These are phyloP conservation scores for Drosophila planitibia DNA, from an alignment of 2,888 invertebrate genomes.

Conservation along the genomic window DNA sequence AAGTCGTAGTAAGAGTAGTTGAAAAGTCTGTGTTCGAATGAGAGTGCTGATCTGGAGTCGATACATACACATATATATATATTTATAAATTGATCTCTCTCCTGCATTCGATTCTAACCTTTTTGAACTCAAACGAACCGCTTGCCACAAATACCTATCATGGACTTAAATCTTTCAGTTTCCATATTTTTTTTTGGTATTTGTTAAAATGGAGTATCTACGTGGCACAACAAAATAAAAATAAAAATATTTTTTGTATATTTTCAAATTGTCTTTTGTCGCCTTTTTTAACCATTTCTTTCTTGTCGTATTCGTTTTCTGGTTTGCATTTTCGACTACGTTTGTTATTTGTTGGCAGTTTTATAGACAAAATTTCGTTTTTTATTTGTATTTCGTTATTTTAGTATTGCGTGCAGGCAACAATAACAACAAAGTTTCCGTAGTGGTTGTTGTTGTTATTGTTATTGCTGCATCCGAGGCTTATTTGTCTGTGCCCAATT, in stretches of 20 bases:
- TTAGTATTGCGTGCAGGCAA: background rate
- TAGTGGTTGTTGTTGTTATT: slow-evolving; percentile 26
- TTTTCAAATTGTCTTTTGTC: slow-evolving; percentile 1
- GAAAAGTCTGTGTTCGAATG: background rate
- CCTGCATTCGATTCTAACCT: background rate
- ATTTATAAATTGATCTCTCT: background rate
- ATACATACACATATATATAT: background rate
- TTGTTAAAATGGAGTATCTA: background rate
- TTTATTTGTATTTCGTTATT: slow-evolving; percentile 32
- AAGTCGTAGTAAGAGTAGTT: background rate
- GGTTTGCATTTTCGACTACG: slow-evolving; percentile 2
- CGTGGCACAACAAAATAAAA: background rate
- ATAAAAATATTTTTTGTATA: background rate
- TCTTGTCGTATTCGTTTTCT: slow-evolving; percentile 13
- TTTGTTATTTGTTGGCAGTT: slow-evolving; percentile 49
- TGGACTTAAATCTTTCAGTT: background rate
- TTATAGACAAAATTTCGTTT: slow-evolving; percentile 52
- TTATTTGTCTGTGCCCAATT: slow-evolving; percentile 77
- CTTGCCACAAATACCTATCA: slow-evolving; percentile 7
- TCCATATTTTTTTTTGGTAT: background rate
- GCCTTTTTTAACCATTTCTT: slow-evolving; percentile 3
- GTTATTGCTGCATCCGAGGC: slow-evolving; percentile 48
- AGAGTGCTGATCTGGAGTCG: background rate
- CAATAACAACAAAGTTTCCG: slow-evolving; percentile 12
- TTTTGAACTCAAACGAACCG: background rate